These are phyloP conservation scores for Python bivittatus DNA, from an alignment of 2,113 vertebrate species.

Conservation along the genomic window DNA sequence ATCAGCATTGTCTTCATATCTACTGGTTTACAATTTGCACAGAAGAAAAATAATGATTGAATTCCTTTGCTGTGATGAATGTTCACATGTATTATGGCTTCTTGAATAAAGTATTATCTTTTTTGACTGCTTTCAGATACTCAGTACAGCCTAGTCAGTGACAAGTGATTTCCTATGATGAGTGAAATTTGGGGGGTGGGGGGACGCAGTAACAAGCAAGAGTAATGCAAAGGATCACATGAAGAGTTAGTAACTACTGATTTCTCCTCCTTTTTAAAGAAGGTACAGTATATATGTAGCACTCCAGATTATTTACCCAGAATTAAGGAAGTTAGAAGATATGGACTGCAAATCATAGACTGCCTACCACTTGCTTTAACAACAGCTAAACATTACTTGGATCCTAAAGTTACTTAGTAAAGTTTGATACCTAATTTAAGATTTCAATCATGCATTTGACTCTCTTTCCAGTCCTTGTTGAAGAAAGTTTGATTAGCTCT, in stretches of 20 bases:
- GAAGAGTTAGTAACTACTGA: neutral
- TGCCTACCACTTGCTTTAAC: neutral
- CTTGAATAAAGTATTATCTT: slow-evolving; percentile 7
- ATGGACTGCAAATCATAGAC: too few species aligned
- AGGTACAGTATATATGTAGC: neutral
- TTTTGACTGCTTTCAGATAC: neutral
- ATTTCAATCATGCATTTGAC: neutral
- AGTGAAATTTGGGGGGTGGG: neutral
- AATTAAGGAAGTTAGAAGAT: neutral
- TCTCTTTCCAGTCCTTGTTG: neutral
- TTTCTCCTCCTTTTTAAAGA: neutral
- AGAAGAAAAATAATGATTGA: neutral
- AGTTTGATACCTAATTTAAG: neutral
- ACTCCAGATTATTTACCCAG: neutral
- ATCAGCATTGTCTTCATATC: neutral
- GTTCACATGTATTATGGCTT: neutral
- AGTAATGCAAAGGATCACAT: neutral
- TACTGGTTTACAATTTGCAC: neutral
- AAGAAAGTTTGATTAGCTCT: neutral
- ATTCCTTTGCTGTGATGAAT: neutral
- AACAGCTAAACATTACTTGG: neutral
- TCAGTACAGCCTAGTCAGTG: neutral
- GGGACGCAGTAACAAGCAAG: neutral
- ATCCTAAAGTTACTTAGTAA: neutral
- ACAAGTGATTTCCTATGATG: neutral